Percentiles rank a stretch among this genome's conserved stretches.
Evolutionary conservation across 1,140 invertebrate species (phyloP).

Genomic region (Watersipora subatra): DNA sequence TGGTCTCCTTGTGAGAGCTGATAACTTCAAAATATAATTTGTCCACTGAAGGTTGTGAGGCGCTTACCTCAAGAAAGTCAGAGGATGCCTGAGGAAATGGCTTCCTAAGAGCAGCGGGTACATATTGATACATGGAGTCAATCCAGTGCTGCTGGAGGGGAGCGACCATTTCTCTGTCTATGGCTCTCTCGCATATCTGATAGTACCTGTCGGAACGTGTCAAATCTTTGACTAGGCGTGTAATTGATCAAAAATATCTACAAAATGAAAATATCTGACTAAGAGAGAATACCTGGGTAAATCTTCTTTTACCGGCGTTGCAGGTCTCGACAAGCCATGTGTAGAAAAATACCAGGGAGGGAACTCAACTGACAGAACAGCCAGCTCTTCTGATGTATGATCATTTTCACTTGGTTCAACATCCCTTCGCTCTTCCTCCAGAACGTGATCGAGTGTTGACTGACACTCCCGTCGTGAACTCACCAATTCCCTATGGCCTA

Average conservation of each 20-base stretch:
- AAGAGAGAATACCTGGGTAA: constrained; percentile 18
- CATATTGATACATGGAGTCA: constrained; percentile 25
- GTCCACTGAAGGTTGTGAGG: too few species aligned
- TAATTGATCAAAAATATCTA: not conserved
- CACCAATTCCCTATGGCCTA: not conserved
- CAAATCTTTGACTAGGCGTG: not conserved
- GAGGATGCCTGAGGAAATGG: constrained; percentile 16
- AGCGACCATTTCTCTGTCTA: constrained; percentile 28
- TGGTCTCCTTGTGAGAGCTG: too few species aligned
- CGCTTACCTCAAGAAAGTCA: constrained; percentile 26
- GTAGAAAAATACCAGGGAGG: constrained; percentile 34
- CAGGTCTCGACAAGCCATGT: constrained; percentile 31
- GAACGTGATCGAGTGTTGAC: not conserved
- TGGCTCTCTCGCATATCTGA: constrained; percentile 27
- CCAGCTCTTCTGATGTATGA: constrained; percentile 19
- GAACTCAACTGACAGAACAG: constrained; percentile 25
- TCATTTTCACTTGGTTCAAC: constrained; percentile 1
- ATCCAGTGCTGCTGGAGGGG: constrained; percentile 21
- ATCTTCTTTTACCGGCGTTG: constrained; percentile 22
- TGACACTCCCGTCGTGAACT: not conserved
- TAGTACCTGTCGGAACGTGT: constrained; percentile 23
- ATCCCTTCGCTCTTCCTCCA: constrained; percentile 6
- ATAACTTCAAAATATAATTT: too few species aligned
- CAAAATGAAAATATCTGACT: not conserved
- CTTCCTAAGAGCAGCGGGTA: constrained; percentile 17